Conservation (phyloP, 1,140 invertebrate genomes). For the Dufourea novaeangliae region DNA sequence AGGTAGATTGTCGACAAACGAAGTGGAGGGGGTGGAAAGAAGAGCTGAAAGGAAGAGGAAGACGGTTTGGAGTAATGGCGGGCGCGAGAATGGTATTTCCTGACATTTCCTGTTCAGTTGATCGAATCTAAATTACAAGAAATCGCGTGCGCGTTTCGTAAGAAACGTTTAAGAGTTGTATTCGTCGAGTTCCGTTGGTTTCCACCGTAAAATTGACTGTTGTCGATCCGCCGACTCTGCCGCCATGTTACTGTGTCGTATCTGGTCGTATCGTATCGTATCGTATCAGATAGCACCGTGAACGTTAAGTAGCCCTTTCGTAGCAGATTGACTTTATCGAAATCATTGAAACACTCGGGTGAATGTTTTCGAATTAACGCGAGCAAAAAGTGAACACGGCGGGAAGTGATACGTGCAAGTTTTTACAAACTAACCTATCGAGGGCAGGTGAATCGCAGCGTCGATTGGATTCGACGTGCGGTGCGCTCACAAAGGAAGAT, state of each 20-base stretch:
- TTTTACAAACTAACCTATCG: conserved; percentile 1
- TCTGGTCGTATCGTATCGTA: conserved; percentile 18
- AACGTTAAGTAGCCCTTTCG: neutral
- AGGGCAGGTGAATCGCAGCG: conserved; percentile 7
- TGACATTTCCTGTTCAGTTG: neutral
- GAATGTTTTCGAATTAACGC: neutral
- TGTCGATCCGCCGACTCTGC: conserved; percentile 2
- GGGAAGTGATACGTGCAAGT: neutral
- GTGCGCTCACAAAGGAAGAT: neutral
- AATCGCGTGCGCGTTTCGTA: neutral
- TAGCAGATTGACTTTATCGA: neutral
- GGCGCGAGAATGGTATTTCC: neutral
- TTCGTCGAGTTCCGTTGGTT: neutral
- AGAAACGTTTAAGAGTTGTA: neutral
- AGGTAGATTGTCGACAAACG: neutral
- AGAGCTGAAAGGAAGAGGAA: conserved; percentile 13
- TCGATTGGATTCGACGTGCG: conserved; percentile 30
- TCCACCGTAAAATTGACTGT: neutral
- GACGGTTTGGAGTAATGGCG: conserved; percentile 30
- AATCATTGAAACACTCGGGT: neutral
- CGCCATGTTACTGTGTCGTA: conserved; percentile 40
- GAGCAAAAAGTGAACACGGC: no score
- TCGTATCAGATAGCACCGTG: neutral
- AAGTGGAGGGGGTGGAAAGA: neutral
- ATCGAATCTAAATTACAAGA: neutral